A percentile compares a stretch with the other conserved stretches of the same genome.
Evolutionary conservation across 2,797 vertebrate species (phyloP).

Genomic region (Chiloscyllium punctatum): DNA sequence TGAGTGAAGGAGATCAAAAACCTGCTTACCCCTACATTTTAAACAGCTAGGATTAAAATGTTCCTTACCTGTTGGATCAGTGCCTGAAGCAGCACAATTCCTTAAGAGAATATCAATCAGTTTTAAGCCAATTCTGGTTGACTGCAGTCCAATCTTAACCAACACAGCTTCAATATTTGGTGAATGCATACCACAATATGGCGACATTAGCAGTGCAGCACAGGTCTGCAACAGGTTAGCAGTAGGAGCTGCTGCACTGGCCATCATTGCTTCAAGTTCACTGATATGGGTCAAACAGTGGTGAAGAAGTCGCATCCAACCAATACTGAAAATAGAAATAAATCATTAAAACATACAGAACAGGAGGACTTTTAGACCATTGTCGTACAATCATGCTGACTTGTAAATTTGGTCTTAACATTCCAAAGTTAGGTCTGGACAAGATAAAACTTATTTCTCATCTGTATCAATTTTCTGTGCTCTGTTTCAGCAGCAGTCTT

Average conservation of each 20-base stretch:
- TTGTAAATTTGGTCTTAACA: background rate
- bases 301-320: conserved; percentile 91
- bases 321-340: conserved; percentile 68
- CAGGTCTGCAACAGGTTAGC: conserved; percentile 96
- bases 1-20: background rate
- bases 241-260: conserved; percentile 90
- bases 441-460: background rate
- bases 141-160: conserved; percentile 96
- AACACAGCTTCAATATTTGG: conserved; percentile 97
- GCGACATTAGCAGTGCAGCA: conserved; percentile 92
- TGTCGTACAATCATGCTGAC: background rate
- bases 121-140: conserved; percentile 88
- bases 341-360: background rate
- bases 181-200: conserved; percentile 98
- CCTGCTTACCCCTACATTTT: background rate
- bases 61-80: conserved; percentile 81
- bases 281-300: conserved; percentile 96
- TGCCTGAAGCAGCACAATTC: conserved; percentile 93
- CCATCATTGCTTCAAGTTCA: conserved; percentile 96
- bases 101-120: conserved; percentile 94
- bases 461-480: background rate
- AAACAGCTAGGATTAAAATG: background rate
- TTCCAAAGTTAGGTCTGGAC: background rate
- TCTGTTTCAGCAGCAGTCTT: background rate
- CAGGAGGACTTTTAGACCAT: background rate